Conservation (phyloP, 2,113 vertebrate genomes). For the Phalacrocorax pelagicus region DNA sequence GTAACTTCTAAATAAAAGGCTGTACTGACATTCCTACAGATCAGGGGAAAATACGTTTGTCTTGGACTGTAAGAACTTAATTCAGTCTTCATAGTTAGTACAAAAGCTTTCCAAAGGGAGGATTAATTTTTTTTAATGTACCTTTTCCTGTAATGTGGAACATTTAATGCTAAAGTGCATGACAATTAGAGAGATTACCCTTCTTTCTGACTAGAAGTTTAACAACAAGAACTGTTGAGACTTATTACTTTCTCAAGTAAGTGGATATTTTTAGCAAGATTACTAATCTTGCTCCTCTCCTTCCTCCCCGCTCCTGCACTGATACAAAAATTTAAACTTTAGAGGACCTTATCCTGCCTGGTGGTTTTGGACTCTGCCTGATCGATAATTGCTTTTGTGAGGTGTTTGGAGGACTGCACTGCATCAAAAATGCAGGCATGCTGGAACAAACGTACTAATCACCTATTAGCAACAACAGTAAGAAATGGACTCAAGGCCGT, state of each 20-base stretch:
- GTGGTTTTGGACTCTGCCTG: neutral
- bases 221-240: neutral
- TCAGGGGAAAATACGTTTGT: neutral
- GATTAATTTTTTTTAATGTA: neutral
- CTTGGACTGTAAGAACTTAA: neutral
- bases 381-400: constrained; percentile 1
- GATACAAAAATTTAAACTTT: neutral
- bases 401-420: neutral
- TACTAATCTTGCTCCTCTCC: neutral
- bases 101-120: neutral
- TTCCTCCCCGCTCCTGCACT: neutral
- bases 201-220: neutral
- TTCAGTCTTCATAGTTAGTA: neutral
- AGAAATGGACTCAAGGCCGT: neutral
- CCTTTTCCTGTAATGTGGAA: neutral
- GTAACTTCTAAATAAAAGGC: neutral
- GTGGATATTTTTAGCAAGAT: neutral
- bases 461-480: neutral
- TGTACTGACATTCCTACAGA: neutral
- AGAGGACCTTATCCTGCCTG: neutral
- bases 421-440: neutral
- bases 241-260: neutral
- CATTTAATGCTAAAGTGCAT: neutral
- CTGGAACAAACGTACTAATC: neutral
- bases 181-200: neutral